Base-by-base conservation (phyloP, 1,140 invertebrate genomes). In the Caenorhabditis latens region DNA sequence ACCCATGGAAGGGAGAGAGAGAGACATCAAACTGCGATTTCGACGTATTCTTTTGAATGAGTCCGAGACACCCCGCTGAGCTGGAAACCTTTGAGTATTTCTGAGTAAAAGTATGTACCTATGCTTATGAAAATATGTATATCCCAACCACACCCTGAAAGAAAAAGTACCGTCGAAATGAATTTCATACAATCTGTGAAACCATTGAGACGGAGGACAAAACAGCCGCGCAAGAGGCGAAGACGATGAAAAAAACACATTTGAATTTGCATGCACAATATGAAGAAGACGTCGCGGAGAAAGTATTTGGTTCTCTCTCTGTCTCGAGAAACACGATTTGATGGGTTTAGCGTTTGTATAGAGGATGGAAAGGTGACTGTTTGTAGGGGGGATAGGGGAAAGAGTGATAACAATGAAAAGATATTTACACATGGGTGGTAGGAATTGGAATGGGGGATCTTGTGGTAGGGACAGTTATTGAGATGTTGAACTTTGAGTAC, bases 191-290 rank as follows among this genome's bases (percentile, higher is more conserved):
- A 58, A 58, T n/a, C 19, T 6, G 55, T n/a, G 19, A 58, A 19
- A 19, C n/a, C 14, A 58, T 19, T 58, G 24, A 63, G 11, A 13
- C 16, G 71, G 53, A 79, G 71, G 71, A 79, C 65, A 58, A 19
- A 58, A 14, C 57, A 7, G 11, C 21, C 19, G 71, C 46, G 40
- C 32, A 32, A 32, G 46, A 6, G 46, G 71, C 46, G 40, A n/a
- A 2, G 46, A 46, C 43, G 24, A 19, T 6, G 24, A 67, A 8
- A 58, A 58, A 58, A 58, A 58, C 57, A 58, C 57, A 58, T 58
- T 58, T 58, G 42, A 71, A 71, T 71, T 71, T 71, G 67, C 67
- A 71, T 71, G 67, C 67, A 71, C 67, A 71, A 71, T 71, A 71
- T 71, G 67, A 71, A 46, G 67, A 46, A 71, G 42, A n/a, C 16